These are phyloP conservation scores for Meliscaeva auricollis DNA, from an alignment of 2,888 invertebrate genomes.

Conservation along the genomic window DNA sequence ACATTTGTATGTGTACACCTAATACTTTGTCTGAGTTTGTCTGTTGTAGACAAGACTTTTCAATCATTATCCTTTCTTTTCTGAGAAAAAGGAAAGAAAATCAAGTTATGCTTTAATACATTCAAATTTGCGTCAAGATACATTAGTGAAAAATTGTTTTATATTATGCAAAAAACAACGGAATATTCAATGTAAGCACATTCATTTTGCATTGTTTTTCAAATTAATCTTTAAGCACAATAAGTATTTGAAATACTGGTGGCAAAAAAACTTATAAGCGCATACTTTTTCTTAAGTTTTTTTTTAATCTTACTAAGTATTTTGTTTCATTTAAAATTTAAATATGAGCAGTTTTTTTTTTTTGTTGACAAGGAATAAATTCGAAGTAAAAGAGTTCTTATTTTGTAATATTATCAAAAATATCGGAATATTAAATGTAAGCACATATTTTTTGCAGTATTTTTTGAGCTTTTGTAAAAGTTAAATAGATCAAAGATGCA, in stretches of 20 bases:
- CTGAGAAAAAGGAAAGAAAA: neutral
- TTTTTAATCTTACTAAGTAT: too few species aligned
- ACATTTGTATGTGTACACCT: neutral
- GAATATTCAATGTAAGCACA: conserved; percentile 14
- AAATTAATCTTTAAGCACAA: neutral
- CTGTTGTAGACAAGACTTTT: conserved; percentile 57
- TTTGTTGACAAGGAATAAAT: too few species aligned
- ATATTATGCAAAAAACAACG: neutral
- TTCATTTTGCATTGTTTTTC: neutral
- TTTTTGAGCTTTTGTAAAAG: too few species aligned
- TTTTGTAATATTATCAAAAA: too few species aligned
- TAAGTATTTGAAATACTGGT: neutral
- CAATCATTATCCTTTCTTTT: conserved; percentile 58
- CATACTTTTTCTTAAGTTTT: neutral
- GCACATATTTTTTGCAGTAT: too few species aligned
- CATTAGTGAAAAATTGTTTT: neutral
- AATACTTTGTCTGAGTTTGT: conserved; percentile 42
- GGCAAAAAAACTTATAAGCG: neutral
- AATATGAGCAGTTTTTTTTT: too few species aligned
- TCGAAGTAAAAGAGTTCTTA: too few species aligned
- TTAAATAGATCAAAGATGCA: too few species aligned
- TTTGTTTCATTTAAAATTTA: too few species aligned
- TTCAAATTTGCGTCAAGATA: neutral
- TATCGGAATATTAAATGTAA: too few species aligned
- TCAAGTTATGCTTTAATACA: neutral